Evolutionary conservation across 2,888 invertebrate species (phyloP), one percentile per base, ranked within the genome.

Genomic region (Melinaea marsaeus): DNA sequence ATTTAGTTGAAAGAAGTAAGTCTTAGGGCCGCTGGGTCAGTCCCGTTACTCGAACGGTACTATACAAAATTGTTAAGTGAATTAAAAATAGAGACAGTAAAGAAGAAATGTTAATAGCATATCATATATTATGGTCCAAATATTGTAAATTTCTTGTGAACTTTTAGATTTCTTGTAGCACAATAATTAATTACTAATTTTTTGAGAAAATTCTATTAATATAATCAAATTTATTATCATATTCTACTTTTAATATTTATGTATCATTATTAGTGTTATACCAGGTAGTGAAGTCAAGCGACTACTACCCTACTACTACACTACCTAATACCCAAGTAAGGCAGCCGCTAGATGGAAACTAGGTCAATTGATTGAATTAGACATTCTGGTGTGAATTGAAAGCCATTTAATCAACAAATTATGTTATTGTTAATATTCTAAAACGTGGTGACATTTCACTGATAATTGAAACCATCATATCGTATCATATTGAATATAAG

Each of bases 41-140:
- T 84, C 78, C 87, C 86, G 88, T 88, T 85, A 86, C 69, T 63
- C 58, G 69, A 75, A 73, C 88, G 88, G 88, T 86, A 87, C 78
- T 70, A 69, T 71, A 79, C 80, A 78, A 78, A 76, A 79, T 80
- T 77, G 76, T 79, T 76, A 76, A 74, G 74, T 70, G 77, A 82
- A 79, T 79, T 65, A 67, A 48, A 58, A 4, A 63, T 58, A 13
- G 45, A 54, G 46, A 60, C 45, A 51, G 45, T 45, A 56, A 58
- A 9, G 13, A 13, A 48, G 13, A 9, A 42, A 42, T 42, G 42
- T 42, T 42, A 42, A 9, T 9, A 42, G 7, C 9, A 42, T 37
- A 6, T 37, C 4, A 37, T 7, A 37, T 37, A 22, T 22, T 22
- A 22, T 22, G 22, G 22, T 22, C 22, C 22, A 22, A 22, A 22